A percentile compares a stretch with the other conserved stretches of the same genome.
These are phyloP conservation scores for Neodon shergylaensis DNA, from an alignment of 2,113 vertebrate genomes.

Conservation along the genomic window DNA sequence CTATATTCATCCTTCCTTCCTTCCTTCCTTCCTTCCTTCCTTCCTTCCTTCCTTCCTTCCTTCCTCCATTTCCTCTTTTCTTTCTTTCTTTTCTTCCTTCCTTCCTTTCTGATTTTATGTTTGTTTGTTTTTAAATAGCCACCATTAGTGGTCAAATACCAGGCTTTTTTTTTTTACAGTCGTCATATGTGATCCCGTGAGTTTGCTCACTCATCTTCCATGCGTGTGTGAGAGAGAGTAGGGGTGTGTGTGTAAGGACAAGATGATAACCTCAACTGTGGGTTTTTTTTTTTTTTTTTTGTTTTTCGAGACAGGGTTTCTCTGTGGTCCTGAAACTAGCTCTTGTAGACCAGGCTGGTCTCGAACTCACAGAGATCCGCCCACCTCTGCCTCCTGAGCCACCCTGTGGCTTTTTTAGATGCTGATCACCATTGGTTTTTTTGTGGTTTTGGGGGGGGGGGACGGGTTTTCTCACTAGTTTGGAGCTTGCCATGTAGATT, in stretches of 20 bases:
- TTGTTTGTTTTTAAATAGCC: neutral
- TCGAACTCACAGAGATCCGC: no score
- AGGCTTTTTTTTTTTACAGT: neutral
- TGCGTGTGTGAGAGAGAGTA: neutral
- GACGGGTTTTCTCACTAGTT: neutral
- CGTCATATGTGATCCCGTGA: neutral
- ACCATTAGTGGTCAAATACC: neutral
- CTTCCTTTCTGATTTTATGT: neutral
- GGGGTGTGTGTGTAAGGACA: no score
- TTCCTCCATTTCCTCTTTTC: neutral
- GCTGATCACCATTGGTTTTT: neutral
- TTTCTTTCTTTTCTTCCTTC: no score
- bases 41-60: accelerated
- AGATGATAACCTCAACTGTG: neutral
- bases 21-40: accelerated
- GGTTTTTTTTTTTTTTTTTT: no score
- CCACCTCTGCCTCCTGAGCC: no score
- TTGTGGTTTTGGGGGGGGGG: neutral
- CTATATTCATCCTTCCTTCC: neutral
- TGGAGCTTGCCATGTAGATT: neutral
- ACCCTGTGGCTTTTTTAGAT: neutral
- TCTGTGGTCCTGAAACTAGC: no score
- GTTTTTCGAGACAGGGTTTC: no score
- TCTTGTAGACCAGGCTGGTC: no score
- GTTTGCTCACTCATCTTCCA: neutral